A percentile compares a stretch with the other conserved stretches of the same genome.
These are phyloP conservation scores for Zosterops pallidus DNA, from an alignment of 2,113 vertebrate species.

Conservation along the genomic window DNA sequence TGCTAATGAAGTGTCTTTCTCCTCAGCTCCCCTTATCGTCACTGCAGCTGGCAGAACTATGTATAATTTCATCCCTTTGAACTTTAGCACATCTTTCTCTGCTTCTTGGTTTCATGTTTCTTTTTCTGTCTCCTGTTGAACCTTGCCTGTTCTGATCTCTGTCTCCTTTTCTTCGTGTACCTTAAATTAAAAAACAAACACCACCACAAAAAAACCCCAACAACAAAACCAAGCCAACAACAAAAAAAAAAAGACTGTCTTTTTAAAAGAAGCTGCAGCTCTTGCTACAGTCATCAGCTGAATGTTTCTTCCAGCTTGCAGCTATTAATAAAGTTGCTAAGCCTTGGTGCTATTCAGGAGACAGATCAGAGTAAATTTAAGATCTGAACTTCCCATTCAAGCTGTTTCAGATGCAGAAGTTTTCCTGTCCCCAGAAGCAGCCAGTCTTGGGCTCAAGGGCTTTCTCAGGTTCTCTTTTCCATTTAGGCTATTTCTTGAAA, in stretches of 20 bases:
- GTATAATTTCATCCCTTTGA: not conserved
- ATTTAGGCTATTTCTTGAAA: not conserved
- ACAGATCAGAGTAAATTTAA: not conserved
- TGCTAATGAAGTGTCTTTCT: conserved; percentile 30
- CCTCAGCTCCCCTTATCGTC: not conserved
- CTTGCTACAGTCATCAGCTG: not conserved
- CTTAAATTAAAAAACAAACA: not conserved
- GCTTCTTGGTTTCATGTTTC: not conserved
- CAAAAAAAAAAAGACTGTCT: not conserved
- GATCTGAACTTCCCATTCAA: not conserved
- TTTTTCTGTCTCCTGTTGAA: not conserved
- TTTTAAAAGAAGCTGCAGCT: not conserved
- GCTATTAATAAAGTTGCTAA: not conserved
- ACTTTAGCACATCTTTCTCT: not conserved
- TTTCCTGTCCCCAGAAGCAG: not conserved
- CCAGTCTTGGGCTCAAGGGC: not conserved
- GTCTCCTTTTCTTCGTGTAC: not conserved
- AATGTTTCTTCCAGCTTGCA: not conserved
- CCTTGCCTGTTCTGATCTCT: not conserved
- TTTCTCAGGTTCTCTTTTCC: not conserved
- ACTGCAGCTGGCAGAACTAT: not conserved
- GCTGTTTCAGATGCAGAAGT: not conserved
- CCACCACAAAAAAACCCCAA: not conserved
- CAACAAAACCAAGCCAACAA: not conserved
- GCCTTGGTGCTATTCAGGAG: not conserved